Conservation (phyloP, 2,797 vertebrate species). For the Sebastes diploproa region DNA sequence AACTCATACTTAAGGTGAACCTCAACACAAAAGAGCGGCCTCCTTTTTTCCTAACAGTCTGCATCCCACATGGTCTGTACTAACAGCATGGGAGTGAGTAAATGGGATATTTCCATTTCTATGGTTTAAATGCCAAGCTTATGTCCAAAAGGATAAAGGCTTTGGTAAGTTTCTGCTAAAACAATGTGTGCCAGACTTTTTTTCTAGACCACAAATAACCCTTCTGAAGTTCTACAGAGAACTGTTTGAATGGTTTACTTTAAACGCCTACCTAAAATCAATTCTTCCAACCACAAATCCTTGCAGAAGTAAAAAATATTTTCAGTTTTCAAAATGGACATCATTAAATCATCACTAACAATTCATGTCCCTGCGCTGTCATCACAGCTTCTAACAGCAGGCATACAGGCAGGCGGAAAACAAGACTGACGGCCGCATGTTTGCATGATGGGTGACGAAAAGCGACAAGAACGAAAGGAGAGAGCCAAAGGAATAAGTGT, state of each 20-base stretch:
- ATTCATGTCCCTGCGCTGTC: background rate
- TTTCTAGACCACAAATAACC: background rate
- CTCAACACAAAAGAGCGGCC: background rate
- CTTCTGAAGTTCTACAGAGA: background rate
- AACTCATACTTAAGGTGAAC: conserved; percentile 12
- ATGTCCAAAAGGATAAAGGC: background rate
- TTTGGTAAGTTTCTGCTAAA: background rate
- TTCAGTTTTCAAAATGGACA: background rate
- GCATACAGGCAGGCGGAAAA: background rate
- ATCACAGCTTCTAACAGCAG: background rate
- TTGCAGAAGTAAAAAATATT: background rate
- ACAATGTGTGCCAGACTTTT: background rate
- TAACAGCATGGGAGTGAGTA: background rate
- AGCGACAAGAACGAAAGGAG: background rate
- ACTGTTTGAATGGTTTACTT: background rate
- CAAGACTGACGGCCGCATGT: background rate
- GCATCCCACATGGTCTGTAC: background rate
- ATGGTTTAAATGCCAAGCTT: conserved; percentile 2
- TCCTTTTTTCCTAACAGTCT: conserved; percentile 2
- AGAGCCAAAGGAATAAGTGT: background rate
- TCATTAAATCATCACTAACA: background rate
- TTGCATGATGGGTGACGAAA: background rate
- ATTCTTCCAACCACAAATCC: background rate
- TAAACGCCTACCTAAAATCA: background rate
- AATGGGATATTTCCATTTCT: conserved; percentile 15